Evolutionary conservation across 2,113 vertebrate species (phyloP).

Genomic region (Grammomys surdaster): DNA sequence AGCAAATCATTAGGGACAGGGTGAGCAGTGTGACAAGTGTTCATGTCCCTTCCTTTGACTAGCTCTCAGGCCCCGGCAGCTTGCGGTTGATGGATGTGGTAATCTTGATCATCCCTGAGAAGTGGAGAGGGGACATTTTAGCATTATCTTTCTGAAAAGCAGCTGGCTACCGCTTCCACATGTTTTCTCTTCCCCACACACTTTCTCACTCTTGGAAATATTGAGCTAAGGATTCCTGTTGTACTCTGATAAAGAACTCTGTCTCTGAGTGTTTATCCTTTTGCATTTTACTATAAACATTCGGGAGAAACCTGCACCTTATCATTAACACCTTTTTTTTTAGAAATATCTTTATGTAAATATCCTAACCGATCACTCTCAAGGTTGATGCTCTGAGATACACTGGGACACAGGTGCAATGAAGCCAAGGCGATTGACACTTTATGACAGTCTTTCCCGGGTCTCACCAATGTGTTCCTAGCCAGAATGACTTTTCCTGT

Average conservation of each 20-base stretch:
- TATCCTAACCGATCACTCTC: background rate
- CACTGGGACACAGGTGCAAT: background rate
- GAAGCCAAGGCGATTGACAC: background rate
- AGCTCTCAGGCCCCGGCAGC: background rate
- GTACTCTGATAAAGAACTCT: background rate
- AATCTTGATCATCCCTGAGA: background rate
- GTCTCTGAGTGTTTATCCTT: background rate
- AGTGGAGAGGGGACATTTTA: background rate
- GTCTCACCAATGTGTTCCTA: background rate
- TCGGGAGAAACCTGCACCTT: background rate
- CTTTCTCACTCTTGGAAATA: background rate
- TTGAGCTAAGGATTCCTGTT: background rate
- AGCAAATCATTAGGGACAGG: background rate
- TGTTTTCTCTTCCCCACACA: background rate
- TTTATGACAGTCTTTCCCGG: background rate
- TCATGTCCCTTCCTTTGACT: background rate
- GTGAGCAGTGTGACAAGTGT: fast-evolving
- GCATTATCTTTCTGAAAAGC: background rate
- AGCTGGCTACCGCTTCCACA: background rate
- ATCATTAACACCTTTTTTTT: background rate
- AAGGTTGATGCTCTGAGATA: background rate
- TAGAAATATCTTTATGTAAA: background rate
- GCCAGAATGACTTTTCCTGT: background rate
- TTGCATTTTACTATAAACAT: background rate
- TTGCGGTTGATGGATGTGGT: background rate